These are phyloP conservation scores for Drosophila teissieri DNA, from an alignment of 1,140 invertebrate genomes.

Conservation along the genomic window DNA sequence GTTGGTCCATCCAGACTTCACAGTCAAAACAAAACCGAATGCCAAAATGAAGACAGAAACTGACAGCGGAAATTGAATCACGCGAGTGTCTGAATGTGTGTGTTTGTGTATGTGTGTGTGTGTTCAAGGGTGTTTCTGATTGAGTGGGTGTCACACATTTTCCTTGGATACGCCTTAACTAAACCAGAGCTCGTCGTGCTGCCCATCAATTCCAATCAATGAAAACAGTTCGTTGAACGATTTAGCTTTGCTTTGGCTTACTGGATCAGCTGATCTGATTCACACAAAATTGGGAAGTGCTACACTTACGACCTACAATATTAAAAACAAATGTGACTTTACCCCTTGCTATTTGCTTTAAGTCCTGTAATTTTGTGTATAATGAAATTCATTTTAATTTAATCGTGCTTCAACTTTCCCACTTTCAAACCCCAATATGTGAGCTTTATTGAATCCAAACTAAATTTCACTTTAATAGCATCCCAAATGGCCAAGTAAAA, in stretches of 20 bases:
- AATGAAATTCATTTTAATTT: too few relatives aligned
- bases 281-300: neutral
- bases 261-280: neutral
- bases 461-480: constrained; percentile 34
- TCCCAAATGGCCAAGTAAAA: constrained; percentile 36
- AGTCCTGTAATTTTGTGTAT: too few relatives aligned
- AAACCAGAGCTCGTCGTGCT: neutral
- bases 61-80: constrained; percentile 59
- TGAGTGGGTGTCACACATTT: constrained; percentile 27
- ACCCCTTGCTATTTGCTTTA: too few relatives aligned
- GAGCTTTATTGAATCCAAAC: constrained; percentile 23
- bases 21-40: constrained; percentile 40
- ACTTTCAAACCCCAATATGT: neutral
- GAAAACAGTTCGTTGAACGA: constrained; percentile 7
- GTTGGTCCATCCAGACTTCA: constrained; percentile 53
- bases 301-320: too few relatives aligned
- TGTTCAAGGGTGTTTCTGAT: constrained; percentile 2
- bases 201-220: constrained; percentile 20
- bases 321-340: too few relatives aligned
- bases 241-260: neutral
- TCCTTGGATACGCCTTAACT: neutral
- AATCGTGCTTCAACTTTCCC: neutral
- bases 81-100: neutral
- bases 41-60: constrained; percentile 52
- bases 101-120: neutral